A percentile compares a stretch with the other conserved stretches of the same genome.
Evolutionary conservation across 2,888 invertebrate genomes (phyloP).

Genomic region (Micropterix aruncella): DNA sequence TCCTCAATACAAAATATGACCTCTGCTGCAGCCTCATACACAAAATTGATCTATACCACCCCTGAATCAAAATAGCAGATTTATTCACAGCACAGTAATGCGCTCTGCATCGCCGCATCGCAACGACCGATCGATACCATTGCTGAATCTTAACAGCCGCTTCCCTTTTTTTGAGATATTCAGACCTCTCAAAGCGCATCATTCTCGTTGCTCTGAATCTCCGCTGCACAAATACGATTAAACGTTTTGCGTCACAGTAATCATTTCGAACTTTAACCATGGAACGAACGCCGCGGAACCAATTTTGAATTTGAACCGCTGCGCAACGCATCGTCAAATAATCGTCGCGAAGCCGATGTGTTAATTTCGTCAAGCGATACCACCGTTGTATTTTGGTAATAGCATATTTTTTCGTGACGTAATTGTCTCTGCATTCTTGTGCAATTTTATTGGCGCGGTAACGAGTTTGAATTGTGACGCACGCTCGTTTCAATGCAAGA

Average conservation of each 20-base stretch:
- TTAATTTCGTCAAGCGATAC: slow-evolving; percentile 19
- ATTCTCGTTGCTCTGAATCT: slow-evolving; percentile 12
- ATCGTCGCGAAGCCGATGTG: slow-evolving; percentile 15
- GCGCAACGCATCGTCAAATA: slow-evolving; percentile 14
- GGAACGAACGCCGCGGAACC: slow-evolving; percentile 20
- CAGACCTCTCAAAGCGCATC: slow-evolving; percentile 4
- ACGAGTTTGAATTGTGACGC: slow-evolving; percentile 24
- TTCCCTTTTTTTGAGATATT: slow-evolving; percentile 8
- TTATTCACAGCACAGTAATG: slow-evolving; percentile 9
- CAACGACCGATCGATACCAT: slow-evolving; percentile 12
- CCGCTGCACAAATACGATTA: slow-evolving; percentile 2
- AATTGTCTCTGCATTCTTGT: slow-evolving; percentile 19
- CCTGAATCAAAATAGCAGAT: slow-evolving; percentile 13
- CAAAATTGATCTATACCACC: slow-evolving; percentile 10
- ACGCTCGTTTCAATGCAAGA: slow-evolving; percentile 18
- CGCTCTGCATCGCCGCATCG: slow-evolving; percentile 5
- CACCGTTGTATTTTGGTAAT: slow-evolving; percentile 29
- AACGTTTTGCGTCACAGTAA: slow-evolving; percentile 20
- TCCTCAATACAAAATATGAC: slow-evolving; percentile 14
- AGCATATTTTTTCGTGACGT: slow-evolving; percentile 20
- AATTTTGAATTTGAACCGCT: slow-evolving; percentile 22
- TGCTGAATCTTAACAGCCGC: slow-evolving; percentile 17
- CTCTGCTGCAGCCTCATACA: slow-evolving; percentile 4
- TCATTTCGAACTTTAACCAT: slow-evolving; percentile 15
- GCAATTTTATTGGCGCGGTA: slow-evolving; percentile 23